These are phyloP conservation scores for Poeciliopsis prolifica DNA, from an alignment of 2,113 vertebrate genomes.

Conservation along the genomic window DNA sequence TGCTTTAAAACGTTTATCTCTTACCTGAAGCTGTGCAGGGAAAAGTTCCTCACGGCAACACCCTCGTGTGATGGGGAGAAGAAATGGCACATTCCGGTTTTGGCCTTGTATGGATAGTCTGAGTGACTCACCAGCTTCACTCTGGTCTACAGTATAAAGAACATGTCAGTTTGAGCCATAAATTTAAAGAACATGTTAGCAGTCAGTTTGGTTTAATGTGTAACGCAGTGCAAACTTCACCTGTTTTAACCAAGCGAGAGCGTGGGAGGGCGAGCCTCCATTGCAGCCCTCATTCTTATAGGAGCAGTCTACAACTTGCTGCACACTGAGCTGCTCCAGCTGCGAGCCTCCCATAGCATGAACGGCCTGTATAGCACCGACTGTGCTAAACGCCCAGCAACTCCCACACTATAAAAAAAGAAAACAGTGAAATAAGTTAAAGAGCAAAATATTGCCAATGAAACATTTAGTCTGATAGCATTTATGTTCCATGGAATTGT, in stretches of 20 bases:
- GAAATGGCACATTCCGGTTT: slow-evolving; percentile 84
- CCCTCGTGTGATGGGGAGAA: slow-evolving; percentile 81
- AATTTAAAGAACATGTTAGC: neutral
- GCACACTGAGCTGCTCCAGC: slow-evolving; percentile 86
- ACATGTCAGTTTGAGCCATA: slow-evolving; percentile 8
- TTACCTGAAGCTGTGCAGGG: slow-evolving; percentile 87
- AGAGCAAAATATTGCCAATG: neutral
- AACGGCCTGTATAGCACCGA: slow-evolving; percentile 85
- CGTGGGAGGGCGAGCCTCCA: slow-evolving; percentile 83
- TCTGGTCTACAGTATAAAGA: slow-evolving; percentile 76
- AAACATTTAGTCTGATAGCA: neutral
- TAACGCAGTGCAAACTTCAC: slow-evolving; percentile 61
- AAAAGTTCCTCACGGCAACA: slow-evolving; percentile 82
- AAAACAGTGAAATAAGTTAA: slow-evolving; percentile 1
- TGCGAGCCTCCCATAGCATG: slow-evolving; percentile 77
- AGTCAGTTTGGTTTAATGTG: neutral
- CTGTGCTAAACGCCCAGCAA: slow-evolving; percentile 94
- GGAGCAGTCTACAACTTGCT: slow-evolving; percentile 93
- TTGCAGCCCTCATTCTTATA: slow-evolving; percentile 83
- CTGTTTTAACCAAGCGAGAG: slow-evolving; percentile 87
- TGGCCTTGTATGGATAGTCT: slow-evolving; percentile 87
- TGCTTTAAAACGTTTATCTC: neutral
- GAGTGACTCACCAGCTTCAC: slow-evolving; percentile 85
- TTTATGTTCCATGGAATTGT: slow-evolving; percentile 1
- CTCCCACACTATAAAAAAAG: slow-evolving; percentile 85